Evolutionary conservation across 2,888 invertebrate genomes (phyloP), one percentile per base, ranked within the genome.

Genomic region (Volucella bombylans): DNA sequence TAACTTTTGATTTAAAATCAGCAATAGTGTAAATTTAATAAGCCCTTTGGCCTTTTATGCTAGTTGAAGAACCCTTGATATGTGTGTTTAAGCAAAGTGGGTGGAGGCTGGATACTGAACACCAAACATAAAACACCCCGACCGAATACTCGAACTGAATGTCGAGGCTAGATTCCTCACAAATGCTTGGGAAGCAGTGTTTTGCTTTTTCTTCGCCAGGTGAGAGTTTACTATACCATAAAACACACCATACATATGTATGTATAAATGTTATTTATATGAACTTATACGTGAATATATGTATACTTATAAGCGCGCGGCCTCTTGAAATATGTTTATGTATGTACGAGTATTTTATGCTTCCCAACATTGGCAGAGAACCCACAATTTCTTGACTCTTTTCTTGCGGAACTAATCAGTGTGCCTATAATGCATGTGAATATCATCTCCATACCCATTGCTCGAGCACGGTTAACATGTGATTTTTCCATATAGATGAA

Each of bases 401-500:
- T 81, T 81, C 85, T 85, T 85, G 85, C 85, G 81, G 85, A 76
- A 85, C 85, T 85, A 85, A 85, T 85, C 68, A 76, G 72, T 81
- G 72, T 81, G 67, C 71, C 59, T 76, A 54, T 69, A 57, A 14
- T 41, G 65, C 31, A 43, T 65, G 59, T 76, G 59, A 15, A 55
- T 65, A 41, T 65, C 65, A 49, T 15, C 76, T 52, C 50, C 62
- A 49, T 23, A 41, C 57, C 52, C 49, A 31, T 18, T 31, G 9
- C 39, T 62, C 14, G 54, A 57, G 76, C 76, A 83, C 54, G 74
- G 80, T 81, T 81, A 85, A 81, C 77, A 85, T 77, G 81, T 85
- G 85, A 81, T 85, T 85, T 81, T 85, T 85, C 85, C 85, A 81
- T 85, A 81, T 72, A 81, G 81, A 85, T 81, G 85, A 85, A 85